Base-by-base conservation (phyloP, 1,140 invertebrate species). In the Cyclargus thomasi region DNA sequence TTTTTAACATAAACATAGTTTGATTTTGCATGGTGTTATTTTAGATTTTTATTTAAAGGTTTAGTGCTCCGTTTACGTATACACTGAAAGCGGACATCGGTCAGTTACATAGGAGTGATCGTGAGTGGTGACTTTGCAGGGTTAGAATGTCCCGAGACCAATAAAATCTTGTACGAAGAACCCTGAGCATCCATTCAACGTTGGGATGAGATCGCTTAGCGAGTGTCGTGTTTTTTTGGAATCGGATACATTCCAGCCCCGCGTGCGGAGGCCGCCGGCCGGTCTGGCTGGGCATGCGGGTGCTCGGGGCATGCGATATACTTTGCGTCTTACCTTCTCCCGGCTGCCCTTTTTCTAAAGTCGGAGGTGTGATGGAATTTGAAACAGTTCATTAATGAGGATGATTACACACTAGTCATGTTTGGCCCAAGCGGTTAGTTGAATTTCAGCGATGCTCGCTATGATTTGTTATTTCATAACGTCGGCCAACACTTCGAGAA, bases 301-400 rank as follows among this genome's bases (percentile, higher is more conserved):
- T 85, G 77, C 83, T 74, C 77, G 78, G 78, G 75, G 63, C 84
- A 87, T 88, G 86, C 86, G 74, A 71, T 81, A 84, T 76, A 86
- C 74, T 72, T 75, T 74, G 81, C 78, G 76, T 74, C 93, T 93
- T 94, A 95, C 94, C 94, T 95, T 95, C 88, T 95, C 95, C 86
- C 94, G 92, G 91, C 94, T 95, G 91, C 94, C 95, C 91, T 95
- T 95, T 93, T 95, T 95, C 94, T 95, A 92, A 80, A 87, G 82
- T 92, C 81, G 91, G 85, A 79, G 79, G 70, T 79, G 68, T 81
- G 83, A 90, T 88, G 86, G 80, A 90, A 90, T 86, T 88, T 88
- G 84, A 86, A 90, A 90, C 81, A 88, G 88, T 85, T 66, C 77
- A 86, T 90, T 88, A 90, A 90, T 90, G 88, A 82, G 63, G 78